These are phyloP conservation scores for Deladenus siricidicola DNA, from an alignment of 2,888 invertebrate genomes.

Conservation along the genomic window DNA sequence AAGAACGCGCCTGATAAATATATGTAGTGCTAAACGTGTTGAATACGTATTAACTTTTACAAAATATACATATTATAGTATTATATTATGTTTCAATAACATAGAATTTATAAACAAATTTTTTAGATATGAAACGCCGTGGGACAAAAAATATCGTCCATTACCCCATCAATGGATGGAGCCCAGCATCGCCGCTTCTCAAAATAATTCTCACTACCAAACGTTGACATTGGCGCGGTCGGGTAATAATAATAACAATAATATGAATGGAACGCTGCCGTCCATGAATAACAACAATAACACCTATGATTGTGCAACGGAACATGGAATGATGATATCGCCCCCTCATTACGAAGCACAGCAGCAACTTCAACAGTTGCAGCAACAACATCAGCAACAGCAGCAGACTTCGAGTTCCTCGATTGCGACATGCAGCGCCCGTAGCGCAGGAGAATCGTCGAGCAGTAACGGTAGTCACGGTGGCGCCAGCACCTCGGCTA, in stretches of 20 bases:
- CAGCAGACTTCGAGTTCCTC: background rate
- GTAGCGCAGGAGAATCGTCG: background rate
- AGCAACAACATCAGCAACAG: background rate
- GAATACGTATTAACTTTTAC: too few species aligned
- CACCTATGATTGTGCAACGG: background rate
- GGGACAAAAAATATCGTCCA: conserved; percentile 29
- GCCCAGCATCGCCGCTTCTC: background rate
- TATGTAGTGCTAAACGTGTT: too few species aligned
- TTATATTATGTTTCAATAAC: background rate
- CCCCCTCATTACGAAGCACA: background rate
- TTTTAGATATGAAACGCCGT: conserved; percentile 27
- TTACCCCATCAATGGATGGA: conserved; percentile 18
- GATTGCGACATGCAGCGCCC: background rate
- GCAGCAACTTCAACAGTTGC: too few species aligned
- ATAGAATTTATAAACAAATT: background rate
- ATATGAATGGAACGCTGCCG: background rate
- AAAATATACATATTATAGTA: too few species aligned
- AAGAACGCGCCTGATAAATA: too few species aligned
- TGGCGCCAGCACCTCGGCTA: background rate
- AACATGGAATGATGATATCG: background rate
- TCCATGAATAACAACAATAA: background rate
- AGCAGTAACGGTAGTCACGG: background rate
- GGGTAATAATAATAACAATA: background rate
- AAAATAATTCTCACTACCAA: too few species aligned
- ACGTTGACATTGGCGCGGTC: background rate